These are phyloP conservation scores for Cristatella mucedo DNA, from an alignment of 2,888 invertebrate genomes.

Conservation along the genomic window DNA sequence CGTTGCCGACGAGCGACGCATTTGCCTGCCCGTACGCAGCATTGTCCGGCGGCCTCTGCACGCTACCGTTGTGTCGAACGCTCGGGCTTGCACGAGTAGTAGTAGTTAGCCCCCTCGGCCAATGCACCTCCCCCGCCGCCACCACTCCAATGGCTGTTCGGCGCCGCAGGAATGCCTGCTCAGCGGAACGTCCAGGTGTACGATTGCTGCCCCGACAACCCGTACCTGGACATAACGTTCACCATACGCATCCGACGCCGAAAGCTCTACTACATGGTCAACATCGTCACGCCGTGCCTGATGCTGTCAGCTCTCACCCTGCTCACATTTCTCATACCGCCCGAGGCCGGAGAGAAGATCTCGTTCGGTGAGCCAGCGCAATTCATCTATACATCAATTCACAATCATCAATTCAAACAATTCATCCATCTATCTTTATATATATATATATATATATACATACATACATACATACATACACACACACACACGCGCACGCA, in stretches of 20 bases:
- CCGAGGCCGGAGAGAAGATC: constrained; percentile 96
- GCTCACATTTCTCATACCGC: constrained; percentile 90
- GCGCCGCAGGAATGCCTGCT: constrained; percentile 32
- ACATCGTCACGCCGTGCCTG: constrained; percentile 96
- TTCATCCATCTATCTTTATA: constrained; percentile 2
- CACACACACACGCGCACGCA: constrained; percentile 1
- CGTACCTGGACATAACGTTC: constrained; percentile 75
- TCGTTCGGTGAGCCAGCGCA: constrained; percentile 58
- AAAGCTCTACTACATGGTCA: constrained; percentile 97
- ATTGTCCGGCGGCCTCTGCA: too few relatives aligned
- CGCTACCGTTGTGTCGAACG: too few relatives aligned
- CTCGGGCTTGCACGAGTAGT: too few relatives aligned
- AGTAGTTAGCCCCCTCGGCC: too few relatives aligned
- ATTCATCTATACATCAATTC: background rate
- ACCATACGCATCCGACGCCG: constrained; percentile 85
- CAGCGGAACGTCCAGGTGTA: constrained; percentile 30
- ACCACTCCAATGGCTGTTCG: too few relatives aligned
- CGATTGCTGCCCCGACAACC: constrained; percentile 69
- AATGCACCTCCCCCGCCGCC: too few relatives aligned
- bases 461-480: background rate
- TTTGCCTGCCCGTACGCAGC: too few relatives aligned
- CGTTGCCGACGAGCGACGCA: too few relatives aligned
- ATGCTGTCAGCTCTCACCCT: constrained; percentile 97
- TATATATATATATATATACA: constrained; percentile 3
- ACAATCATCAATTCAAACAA: background rate